Conservation (phyloP, 2,797 vertebrate genomes). For the Danio tinwini region DNA sequence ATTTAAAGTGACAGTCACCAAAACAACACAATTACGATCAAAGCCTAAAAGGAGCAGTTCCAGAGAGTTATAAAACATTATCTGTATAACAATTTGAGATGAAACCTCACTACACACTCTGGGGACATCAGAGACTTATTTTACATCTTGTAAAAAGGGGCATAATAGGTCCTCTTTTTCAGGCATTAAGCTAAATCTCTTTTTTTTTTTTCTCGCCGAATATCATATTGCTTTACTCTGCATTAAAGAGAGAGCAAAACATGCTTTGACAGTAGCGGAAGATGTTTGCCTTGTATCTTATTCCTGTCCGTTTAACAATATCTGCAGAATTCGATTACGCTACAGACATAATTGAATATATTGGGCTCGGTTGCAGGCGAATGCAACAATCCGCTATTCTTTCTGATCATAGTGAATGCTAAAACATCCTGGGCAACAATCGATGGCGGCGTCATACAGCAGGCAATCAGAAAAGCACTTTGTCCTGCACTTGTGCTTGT, state of each 20-base stretch:
- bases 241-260: conserved; percentile 66
- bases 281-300: neutral
- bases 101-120: no score
- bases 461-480: conserved; percentile 59
- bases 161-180: no score
- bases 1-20: no score
- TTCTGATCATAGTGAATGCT: conserved; percentile 52
- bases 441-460: conserved; percentile 49
- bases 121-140: no score
- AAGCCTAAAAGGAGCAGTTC: no score
- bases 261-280: conserved; percentile 20
- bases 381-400: conserved; percentile 51
- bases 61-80: no score
- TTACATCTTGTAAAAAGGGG: no score
- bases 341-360: conserved; percentile 43
- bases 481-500: conserved; percentile 53
- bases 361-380: conserved; percentile 26
- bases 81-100: no score
- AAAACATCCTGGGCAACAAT: conserved; percentile 56
- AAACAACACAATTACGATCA: no score
- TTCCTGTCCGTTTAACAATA: conserved; percentile 16
- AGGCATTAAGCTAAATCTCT: no score
- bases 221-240: conserved; percentile 63
- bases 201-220: no score
- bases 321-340: conserved; percentile 46